Evolutionary conservation across 2,888 invertebrate species (phyloP), one percentile per base, ranked within the genome.

Genomic region (Scotopteryx bipunctaria): DNA sequence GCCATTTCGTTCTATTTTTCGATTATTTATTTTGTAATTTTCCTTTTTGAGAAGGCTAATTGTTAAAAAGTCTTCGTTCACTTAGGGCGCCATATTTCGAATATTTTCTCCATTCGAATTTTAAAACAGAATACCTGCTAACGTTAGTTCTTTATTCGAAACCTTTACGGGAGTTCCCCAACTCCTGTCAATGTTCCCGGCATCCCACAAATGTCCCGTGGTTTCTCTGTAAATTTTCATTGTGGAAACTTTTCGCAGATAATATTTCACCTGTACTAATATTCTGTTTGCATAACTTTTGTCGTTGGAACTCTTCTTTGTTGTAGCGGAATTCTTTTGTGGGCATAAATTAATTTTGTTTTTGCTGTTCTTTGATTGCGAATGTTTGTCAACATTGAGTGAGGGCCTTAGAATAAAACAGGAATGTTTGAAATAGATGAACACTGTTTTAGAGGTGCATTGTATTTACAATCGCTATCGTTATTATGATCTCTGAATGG

Each of bases 201-300:
- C 70, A 81, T 83, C 81, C 86, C 86, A 64, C 85, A 83, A 88
- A 86, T 81, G 86, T 87, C 59, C 56, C 85, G 81, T 71, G 68
- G 71, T 73, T 70, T 64, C 69, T 16, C 21, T 11, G 37, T 60
- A 73, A 76, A 78, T 78, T 75, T 74, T 59, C 71, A 62, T 70
- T 71, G 66, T 64, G 66, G 73, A 80, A 79, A 81, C 76, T 83
- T 84, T 71, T 63, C 70, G 63, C 69, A 62, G 75, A 71, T 83
- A 79, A 83, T 84, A 85, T 86, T 86, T 86, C 82, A 83, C 57
- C 63, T 63, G 69, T 62, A 63, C 57, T 77, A 67, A 82, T 61
- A 63, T 63, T 59, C 51, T 48, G 55, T 40, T 52, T 40, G 45
- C 62, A 62, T 61, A 63, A 63, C 59, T 63, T 61, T 51, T 72